Evolutionary conservation across 2,888 invertebrate genomes (phyloP), one percentile per base, ranked within the genome.

Genomic region (Thelaira solivaga): DNA sequence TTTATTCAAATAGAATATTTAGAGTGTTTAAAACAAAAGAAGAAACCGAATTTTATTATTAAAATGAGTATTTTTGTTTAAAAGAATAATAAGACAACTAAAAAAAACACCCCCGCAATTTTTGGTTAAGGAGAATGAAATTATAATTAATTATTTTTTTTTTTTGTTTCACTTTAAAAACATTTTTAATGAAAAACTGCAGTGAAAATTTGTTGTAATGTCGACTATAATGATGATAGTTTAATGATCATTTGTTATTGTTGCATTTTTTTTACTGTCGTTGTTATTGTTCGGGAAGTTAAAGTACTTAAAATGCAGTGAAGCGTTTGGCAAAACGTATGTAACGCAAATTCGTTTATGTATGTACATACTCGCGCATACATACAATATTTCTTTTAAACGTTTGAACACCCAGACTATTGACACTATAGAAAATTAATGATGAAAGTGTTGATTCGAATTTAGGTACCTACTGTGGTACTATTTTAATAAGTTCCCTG

Each of bases 291-390:
- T 78, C 74, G 74, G 78, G 78, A 78, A 78, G 78, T 78, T 78
- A 71, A 74, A 61, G 78, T 61, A 78, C 65, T 74, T 78, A 78
- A 78, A 74, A 78, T 78, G 78, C 78, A 78, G 69, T 61, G 74
- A 78, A 78, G 78, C 78, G 65, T 78, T 78, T 74, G 78, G 65
- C 65, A 65, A 65, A 74, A 47, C 64, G 69, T 71, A 76, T 71
- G 62, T 64, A 61, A 68, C 67, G 51, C 53, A 61, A 65, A 73
- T 59, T 51, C n/a, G 51, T 65, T 59, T 24, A 11, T 59, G n/a
- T 24, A n/a, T n/a, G n/a, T n/a, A n/a, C n/a, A n/a, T n/a, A n/a
- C n/a, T n/a, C n/a, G n/a, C n/a, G n/a, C n/a, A n/a, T n/a, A n/a
- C n/a, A n/a, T n/a, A n/a, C n/a, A n/a, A n/a, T n/a, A n/a, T 24